Evolutionary conservation across 2,888 invertebrate genomes (phyloP), one percentile per base, ranked within the genome.

Genomic region (Cybosia mesomella): DNA sequence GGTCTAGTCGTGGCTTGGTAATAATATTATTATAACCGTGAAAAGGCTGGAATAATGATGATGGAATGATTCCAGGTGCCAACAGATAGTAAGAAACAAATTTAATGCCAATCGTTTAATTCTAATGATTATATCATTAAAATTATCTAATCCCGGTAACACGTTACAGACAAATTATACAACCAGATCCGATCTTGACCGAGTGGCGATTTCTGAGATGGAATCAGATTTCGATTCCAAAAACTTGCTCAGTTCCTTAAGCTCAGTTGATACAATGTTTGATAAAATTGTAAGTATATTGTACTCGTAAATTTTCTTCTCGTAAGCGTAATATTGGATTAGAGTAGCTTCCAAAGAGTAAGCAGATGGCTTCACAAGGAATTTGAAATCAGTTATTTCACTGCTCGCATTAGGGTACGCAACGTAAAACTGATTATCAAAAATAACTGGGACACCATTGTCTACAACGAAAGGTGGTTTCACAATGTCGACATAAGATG

Each of bases 231-330:
- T 86, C 1, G 78, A 75, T 0, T 77, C 66, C 0, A 92, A 78
- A 73, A 74, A 88, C 0, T n/a, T n/a, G n/a, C n/a, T n/a, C n/a
- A n/a, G n/a, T n/a, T 18, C 54, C 34, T 63, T 15, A 1, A 63
- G 3, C 15, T 36, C 63, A 18, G 9, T 8, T 0, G 63, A 36
- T 18, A 63, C 4, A 4, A 54, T 10, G 4, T 77, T 68, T 0
- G 83, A 9, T 0, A 89, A 8, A 0, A 89, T 15, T 0, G 34
- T 34, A 0, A 87, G 22, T 0, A 92, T 9, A 60, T 92, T 90
- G 77, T 88, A 92, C 72, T 90, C 86, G 63, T 93, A 94, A 39
- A 94, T 89, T 7, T 87, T 89, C 70, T 93, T 92, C 15, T 92
- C 79, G 57, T 88, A 84, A 9, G 81, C 92, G 21, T 83, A 91